Base-by-base conservation (phyloP, 2,888 invertebrate species). In the Alloscopus bannaensis region DNA sequence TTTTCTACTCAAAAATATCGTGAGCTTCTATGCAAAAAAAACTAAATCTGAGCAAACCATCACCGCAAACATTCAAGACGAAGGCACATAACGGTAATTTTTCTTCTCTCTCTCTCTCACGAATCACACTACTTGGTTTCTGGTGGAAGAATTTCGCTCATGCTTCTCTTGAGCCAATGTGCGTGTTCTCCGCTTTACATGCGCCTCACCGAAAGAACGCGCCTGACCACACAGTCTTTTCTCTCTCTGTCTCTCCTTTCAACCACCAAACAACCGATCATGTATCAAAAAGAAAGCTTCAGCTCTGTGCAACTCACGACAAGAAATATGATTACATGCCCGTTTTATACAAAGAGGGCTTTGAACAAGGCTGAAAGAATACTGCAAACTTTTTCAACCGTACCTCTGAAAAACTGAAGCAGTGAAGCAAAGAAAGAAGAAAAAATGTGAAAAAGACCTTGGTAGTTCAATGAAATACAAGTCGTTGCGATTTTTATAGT, bases 221-320 rank as follows among this genome's bases (percentile, higher is more conserved):
- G 64, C 57, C 73, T 73, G 73, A 73, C 73, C 73, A 73, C 73
- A 73, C 31, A 42, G 65, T n/a, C n/a, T n/a, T n/a, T n/a, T n/a
- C n/a, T n/a, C n/a, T n/a, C n/a, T n/a, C n/a, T n/a, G n/a, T n/a
- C n/a, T n/a, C n/a, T n/a, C n/a, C n/a, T 65, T 71, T 52, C 57
- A 73, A 42, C 65, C 73, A 73, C 73, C 65, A 52, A 31, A n/a
- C 47, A 45, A 60, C 59, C 42, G 57, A 31, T 60, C 52, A 69
- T n/a, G 45, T 57, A 45, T 42, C 45, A 40, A 11, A 18, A 36
- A 20, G n/a, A 69, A 45, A n/a, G n/a, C n/a, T n/a, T n/a, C n/a
- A n/a, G n/a, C n/a, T n/a, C n/a, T n/a, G n/a, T n/a, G n/a, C n/a
- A n/a, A n/a, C n/a, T n/a, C n/a, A n/a, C n/a, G n/a, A n/a, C n/a